These are phyloP conservation scores for Tychaedon coryphoeus DNA, from an alignment of 2,113 vertebrate genomes.

Conservation along the genomic window DNA sequence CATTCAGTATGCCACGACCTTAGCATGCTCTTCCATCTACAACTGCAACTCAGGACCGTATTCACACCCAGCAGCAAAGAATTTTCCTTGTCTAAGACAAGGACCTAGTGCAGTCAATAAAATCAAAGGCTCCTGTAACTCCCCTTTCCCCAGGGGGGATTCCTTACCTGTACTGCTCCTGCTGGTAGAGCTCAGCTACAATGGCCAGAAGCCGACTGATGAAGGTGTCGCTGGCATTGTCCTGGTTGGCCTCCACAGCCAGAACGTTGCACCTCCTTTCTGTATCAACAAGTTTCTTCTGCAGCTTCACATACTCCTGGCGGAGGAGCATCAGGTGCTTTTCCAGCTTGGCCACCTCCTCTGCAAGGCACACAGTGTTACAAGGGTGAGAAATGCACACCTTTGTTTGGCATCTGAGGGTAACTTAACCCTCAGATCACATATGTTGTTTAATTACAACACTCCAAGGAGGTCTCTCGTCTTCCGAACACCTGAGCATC, in stretches of 20 bases:
- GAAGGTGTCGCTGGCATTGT: constrained; percentile 84
- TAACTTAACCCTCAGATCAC: not conserved
- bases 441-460: not conserved
- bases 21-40: not conserved
- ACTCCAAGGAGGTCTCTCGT: not conserved
- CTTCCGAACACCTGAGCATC: not conserved
- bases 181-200: constrained; percentile 89
- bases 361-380: constrained; percentile 70
- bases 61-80: not conserved
- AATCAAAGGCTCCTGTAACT: not conserved
- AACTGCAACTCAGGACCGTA: not conserved
- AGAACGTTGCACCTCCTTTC: constrained; percentile 88
- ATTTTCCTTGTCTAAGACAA: not conserved
- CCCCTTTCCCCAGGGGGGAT: no score
- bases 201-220: constrained; percentile 90
- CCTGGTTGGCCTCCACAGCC: constrained; percentile 82
- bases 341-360: constrained; percentile 99
- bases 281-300: constrained; percentile 93
- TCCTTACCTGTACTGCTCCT: constrained; percentile 93
- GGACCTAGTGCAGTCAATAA: not conserved
- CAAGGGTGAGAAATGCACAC: not conserved
- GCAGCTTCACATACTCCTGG: constrained; percentile 98
- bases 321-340: constrained; percentile 96
- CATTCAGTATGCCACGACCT: not conserved
- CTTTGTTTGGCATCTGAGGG: not conserved